Evolutionary conservation across 2,888 invertebrate species (phyloP).

Genomic region (Caenorhabditis virilis): DNA sequence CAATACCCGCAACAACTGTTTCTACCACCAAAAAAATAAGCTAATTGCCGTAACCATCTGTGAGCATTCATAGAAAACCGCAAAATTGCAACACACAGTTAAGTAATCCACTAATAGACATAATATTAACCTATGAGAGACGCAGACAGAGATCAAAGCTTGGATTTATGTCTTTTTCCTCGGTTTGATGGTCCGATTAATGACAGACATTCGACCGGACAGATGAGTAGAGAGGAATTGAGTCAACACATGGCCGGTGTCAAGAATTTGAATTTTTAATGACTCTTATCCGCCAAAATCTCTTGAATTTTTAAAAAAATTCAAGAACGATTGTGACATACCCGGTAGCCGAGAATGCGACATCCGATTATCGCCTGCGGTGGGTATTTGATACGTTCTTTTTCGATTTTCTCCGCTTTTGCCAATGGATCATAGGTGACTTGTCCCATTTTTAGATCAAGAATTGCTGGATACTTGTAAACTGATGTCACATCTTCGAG

Average conservation of each 20-base stretch:
- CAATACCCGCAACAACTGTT: not conserved
- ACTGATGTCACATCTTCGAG: slow-evolving; percentile 55
- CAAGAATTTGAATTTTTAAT: slow-evolving; percentile 5
- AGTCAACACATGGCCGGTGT: no score
- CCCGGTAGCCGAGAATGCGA: slow-evolving; percentile 64
- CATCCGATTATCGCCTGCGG: slow-evolving; percentile 59
- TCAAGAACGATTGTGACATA: slow-evolving; percentile 16
- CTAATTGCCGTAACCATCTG: slow-evolving; percentile 33
- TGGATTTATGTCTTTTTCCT: no score
- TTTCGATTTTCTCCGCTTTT: slow-evolving; percentile 47
- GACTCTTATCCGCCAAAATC: not conserved
- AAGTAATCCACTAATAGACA: not conserved
- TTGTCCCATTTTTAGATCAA: slow-evolving; percentile 60
- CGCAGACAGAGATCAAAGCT: no score
- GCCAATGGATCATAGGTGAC: slow-evolving; percentile 64
- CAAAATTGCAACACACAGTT: slow-evolving; percentile 26
- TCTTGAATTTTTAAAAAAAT: slow-evolving; percentile 32
- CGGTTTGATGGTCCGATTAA: no score
- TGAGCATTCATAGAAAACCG: slow-evolving; percentile 18
- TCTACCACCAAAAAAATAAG: no score
- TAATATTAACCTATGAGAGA: no score
- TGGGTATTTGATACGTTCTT: slow-evolving; percentile 58
- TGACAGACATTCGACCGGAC: no score
- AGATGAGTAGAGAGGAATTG: no score
- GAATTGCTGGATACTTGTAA: slow-evolving; percentile 47